Percentiles rank a stretch among this genome's conserved stretches.
phyloP scores from a whole-genome alignment of 1,140 invertebrate species.

The Neotoxoptera formosana region DNA sequence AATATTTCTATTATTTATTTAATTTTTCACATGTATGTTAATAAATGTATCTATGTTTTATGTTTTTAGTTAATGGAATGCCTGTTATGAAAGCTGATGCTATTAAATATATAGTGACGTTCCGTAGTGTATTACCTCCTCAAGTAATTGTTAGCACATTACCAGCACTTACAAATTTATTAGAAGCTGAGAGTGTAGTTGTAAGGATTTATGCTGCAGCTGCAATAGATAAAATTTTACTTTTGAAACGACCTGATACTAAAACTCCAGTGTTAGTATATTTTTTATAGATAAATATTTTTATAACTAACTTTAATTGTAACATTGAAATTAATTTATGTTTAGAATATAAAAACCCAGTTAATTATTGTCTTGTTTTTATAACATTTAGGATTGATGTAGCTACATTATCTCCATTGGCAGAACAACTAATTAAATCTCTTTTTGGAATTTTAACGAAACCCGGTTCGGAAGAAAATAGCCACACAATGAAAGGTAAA shows the following conservation, averaged over 20 bases:
- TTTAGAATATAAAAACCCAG: constrained; percentile 54
- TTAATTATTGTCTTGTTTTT: constrained; percentile 56
- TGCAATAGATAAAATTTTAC: constrained; percentile 87
- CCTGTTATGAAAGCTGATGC: constrained; percentile 95
- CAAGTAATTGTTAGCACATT: constrained; percentile 78
- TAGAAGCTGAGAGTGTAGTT: constrained; percentile 79
- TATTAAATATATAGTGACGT: constrained; percentile 96
- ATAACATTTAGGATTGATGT: constrained; percentile 69
- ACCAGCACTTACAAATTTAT: constrained; percentile 77
- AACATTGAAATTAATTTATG: constrained; percentile 49
- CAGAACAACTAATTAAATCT: constrained; percentile 74
- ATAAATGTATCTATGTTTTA: constrained; percentile 29
- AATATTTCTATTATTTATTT: not conserved
- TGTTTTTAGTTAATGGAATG: constrained; percentile 78
- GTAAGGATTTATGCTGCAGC: constrained; percentile 95
- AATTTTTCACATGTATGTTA: not conserved
- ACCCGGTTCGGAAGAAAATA: constrained; percentile 86
- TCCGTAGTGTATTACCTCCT: constrained; percentile 85
- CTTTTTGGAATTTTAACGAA: constrained; percentile 78
- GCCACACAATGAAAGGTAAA: constrained; percentile 94
- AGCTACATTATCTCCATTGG: constrained; percentile 69
- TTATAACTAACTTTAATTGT: not conserved
- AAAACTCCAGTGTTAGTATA: constrained; percentile 66
- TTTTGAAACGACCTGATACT: constrained; percentile 71
- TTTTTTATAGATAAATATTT: constrained; percentile 25